These are phyloP conservation scores for Caenorhabditis wallacei DNA, from an alignment of 2,888 invertebrate species.

Conservation along the genomic window DNA sequence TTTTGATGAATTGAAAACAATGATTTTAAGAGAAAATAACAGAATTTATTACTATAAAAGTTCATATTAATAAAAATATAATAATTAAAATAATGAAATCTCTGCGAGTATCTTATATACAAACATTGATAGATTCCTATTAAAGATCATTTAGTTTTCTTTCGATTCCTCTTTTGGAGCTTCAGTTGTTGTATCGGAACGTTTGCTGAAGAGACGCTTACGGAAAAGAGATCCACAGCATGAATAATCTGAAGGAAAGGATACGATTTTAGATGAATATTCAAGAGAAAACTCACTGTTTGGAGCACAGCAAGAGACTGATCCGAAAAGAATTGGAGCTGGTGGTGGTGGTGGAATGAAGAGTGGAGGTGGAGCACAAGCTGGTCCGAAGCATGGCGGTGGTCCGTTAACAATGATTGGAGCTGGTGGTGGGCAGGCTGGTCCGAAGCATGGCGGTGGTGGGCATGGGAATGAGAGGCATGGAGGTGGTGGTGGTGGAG, in stretches of 20 bases:
- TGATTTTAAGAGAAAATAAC: conserved; percentile 22
- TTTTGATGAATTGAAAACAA: neutral
- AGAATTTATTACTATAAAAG: conserved; percentile 31
- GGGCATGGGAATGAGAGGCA: conserved; percentile 22
- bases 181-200: conserved; percentile 37
- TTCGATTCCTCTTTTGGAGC: conserved; percentile 29
- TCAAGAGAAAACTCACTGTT: conserved; percentile 43
- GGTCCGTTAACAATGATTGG: conserved; percentile 29
- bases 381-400: conserved; percentile 38
- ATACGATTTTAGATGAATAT: neutral
- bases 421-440: conserved; percentile 32
- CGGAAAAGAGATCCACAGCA: conserved; percentile 61
- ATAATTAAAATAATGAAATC: conserved; percentile 22
- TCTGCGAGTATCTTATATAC: conserved; percentile 46
- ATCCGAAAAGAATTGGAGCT: conserved; percentile 55
- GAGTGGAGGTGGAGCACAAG: conserved; percentile 41
- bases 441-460: conserved; percentile 42
- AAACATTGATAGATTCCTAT: conserved; percentile 32
- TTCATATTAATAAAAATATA: conserved; percentile 12
- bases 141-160: conserved; percentile 15
- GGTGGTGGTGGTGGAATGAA: conserved; percentile 60
- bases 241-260: conserved; percentile 48
- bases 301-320: conserved; percentile 52
- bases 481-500: conserved; percentile 45
- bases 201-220: conserved; percentile 56